These are phyloP conservation scores for Eira barbara DNA, from an alignment of 2,113 vertebrate species.

Conservation along the genomic window DNA sequence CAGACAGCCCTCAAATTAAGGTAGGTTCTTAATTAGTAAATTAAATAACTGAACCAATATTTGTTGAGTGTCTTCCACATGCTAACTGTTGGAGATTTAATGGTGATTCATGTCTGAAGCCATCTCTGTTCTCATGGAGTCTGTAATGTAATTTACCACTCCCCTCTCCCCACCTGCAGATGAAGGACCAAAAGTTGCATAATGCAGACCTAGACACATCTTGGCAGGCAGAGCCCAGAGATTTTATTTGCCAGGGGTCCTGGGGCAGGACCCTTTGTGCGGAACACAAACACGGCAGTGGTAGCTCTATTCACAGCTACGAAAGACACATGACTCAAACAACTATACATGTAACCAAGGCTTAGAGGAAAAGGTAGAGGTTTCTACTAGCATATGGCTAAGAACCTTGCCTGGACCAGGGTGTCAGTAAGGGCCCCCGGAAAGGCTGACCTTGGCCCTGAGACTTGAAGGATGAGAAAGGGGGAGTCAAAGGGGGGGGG, in stretches of 20 bases:
- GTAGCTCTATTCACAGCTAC: background rate
- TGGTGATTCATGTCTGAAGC: background rate
- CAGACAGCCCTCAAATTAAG: background rate
- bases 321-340: background rate
- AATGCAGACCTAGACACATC: background rate
- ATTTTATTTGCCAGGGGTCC: background rate
- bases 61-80: background rate
- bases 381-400: background rate
- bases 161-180: rapidly evolving
- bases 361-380: background rate
- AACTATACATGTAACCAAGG: background rate
- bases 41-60: background rate
- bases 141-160: too few relatives aligned
- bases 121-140: rapidly evolving
- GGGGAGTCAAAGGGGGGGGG: background rate
- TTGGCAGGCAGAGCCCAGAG: background rate
- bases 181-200: rapidly evolving
- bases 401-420: background rate
- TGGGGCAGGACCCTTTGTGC: background rate
- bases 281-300: background rate
- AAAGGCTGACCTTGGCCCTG: too few relatives aligned
- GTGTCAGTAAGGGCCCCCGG: background rate
- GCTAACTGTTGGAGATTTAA: background rate
- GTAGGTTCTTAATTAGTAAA: background rate
- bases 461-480: background rate